These are phyloP conservation scores for Lysandra coridon DNA, from an alignment of 2,888 invertebrate species.

Conservation along the genomic window DNA sequence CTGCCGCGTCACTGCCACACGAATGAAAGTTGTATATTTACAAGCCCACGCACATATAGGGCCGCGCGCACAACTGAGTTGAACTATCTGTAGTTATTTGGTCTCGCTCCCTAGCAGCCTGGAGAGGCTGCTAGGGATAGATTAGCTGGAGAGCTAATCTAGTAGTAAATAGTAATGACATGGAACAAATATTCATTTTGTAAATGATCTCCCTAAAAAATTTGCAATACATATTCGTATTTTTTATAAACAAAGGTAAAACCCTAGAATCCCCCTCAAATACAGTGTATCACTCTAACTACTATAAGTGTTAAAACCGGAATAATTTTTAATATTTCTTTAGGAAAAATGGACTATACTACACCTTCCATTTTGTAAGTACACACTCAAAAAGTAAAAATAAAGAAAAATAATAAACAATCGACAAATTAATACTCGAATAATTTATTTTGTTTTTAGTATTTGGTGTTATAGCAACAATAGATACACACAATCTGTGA, in stretches of 20 bases:
- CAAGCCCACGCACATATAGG: too few species aligned
- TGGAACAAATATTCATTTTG: slow-evolving; percentile 38
- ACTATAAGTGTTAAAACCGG: neutral
- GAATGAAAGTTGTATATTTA: too few species aligned
- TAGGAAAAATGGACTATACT: slow-evolving; percentile 25
- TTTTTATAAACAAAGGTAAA: slow-evolving; percentile 33
- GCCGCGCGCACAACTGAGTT: too few species aligned
- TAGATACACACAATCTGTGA: too few species aligned
- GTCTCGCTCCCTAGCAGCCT: slow-evolving; percentile 38
- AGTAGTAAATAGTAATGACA: slow-evolving; percentile 35
- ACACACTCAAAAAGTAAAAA: neutral
- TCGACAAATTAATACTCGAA: too few species aligned
- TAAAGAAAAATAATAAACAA: slow-evolving; percentile 27
- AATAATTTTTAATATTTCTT: slow-evolving; percentile 31
- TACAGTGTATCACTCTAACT: neutral
- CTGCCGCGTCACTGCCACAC: too few species aligned
- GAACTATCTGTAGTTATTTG: too few species aligned
- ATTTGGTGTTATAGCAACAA: too few species aligned
- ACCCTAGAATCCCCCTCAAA: slow-evolving; percentile 14
- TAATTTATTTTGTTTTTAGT: too few species aligned
- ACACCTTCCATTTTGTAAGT: slow-evolving; percentile 23
- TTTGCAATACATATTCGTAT: slow-evolving; percentile 35
- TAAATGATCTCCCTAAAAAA: slow-evolving; percentile 11
- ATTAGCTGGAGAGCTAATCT: slow-evolving; percentile 24
- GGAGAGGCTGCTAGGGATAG: too few species aligned